Conservation (phyloP, 2,888 invertebrate genomes). For the Epinotia bilunana region DNA sequence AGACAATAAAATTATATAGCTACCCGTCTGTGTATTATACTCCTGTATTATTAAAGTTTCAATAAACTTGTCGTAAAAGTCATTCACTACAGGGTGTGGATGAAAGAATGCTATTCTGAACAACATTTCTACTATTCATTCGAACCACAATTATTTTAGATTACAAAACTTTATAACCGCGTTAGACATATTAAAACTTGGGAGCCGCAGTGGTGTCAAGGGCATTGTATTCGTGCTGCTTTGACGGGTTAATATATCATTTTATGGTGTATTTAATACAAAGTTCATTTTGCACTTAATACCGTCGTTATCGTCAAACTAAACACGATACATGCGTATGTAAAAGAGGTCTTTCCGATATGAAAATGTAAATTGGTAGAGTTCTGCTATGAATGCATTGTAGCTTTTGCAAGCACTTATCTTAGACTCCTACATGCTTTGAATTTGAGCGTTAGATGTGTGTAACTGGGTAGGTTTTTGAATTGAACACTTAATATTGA, state of each 20-base stretch:
- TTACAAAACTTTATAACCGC: conserved; percentile 15
- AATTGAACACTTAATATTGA: neutral
- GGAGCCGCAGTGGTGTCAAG: conserved; percentile 28
- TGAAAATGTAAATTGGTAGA: conserved; percentile 2
- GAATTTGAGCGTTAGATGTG: neutral
- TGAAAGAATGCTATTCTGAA: neutral
- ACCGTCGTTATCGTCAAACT: neutral
- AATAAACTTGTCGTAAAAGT: neutral
- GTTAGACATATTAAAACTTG: conserved; percentile 24
- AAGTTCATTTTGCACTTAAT: conserved; percentile 12
- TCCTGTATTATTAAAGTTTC: neutral
- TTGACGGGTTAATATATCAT: conserved; percentile 28
- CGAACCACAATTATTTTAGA: conserved; percentile 1
- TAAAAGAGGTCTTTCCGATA: neutral
- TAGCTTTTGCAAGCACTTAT: conserved; percentile 5
- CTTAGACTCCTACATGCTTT: neutral
- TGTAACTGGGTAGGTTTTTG: neutral
- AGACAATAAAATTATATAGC: neutral
- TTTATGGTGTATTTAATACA: conserved; percentile 16
- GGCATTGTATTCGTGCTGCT: conserved; percentile 21
- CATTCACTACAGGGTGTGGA: neutral
- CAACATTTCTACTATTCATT: conserved; percentile 7
- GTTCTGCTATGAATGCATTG: conserved; percentile 3
- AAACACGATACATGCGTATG: neutral
- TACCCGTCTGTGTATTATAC: neutral